Evolutionary conservation across 1,140 invertebrate species (phyloP), one percentile per base, ranked within the genome.

Genomic region (Drosophila pandora): DNA sequence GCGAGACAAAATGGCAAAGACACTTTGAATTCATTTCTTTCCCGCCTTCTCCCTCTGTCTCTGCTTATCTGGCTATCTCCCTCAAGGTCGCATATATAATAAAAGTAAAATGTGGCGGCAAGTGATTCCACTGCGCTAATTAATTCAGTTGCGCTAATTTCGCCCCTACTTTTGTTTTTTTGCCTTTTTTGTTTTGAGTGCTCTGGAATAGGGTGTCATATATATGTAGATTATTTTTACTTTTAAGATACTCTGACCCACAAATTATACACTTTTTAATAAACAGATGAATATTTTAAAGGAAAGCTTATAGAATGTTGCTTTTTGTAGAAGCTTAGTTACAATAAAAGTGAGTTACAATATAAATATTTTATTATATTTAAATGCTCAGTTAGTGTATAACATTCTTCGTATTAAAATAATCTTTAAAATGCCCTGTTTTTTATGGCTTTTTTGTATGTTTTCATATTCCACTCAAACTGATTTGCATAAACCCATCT

Each of bases 131-230:
- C 60, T 48, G 69, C 62, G 76, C 67, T 88, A 89, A 88, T 88
- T 88, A 88, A 88, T 89, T 88, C 79, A 88, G 83, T 88, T 88
- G 84, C 83, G 71, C 75, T 88, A 88, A 82, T 87, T 79, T 82
- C 58, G 75, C 25, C n/a, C 28, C 64, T 67, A 43, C 57, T 59
- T 68, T 64, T 73, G 5, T 28, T 28, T 28, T 6, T 28, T 28
- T 5, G 5, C 7, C 7, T 28, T 25, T 25, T 28, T 6, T 28
- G 25, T 47, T 32, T 21, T 34, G 45, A 41, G 25, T 62, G 63
- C 34, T 59, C 63, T 49, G 37, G 59, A 64, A 64, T 67, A 7
- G 63, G 13, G 47, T 34, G 22, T 34, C 25, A 64, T 22, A 64
- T 49, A 30, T 64, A 47, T 22, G 43, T 9, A 37, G 34, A 37